A percentile compares a stretch with the other conserved stretches of the same genome.
These are phyloP conservation scores for Scaptomyza pallida DNA, from an alignment of 1,140 invertebrate genomes.

Conservation along the genomic window DNA sequence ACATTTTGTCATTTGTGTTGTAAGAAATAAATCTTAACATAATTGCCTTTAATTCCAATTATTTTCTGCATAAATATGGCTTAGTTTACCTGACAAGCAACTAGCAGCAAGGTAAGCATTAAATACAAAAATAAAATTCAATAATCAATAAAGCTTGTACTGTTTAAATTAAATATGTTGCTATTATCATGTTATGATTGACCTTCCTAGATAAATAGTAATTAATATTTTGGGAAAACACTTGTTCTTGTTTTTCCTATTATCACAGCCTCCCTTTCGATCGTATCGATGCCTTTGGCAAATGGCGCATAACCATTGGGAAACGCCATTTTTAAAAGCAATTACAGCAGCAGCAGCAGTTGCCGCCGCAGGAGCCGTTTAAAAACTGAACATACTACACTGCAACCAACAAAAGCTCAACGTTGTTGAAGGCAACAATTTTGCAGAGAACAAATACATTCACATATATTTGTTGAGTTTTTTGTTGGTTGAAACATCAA, in stretches of 20 bases:
- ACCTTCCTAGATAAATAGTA: no score
- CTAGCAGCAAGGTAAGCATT: no score
- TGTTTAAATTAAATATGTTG: no score
- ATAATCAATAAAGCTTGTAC: no score
- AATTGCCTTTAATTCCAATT: no score
- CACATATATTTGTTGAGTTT: neutral
- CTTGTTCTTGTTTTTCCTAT: neutral
- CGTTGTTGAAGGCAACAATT: constrained; percentile 7
- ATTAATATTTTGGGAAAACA: no score
- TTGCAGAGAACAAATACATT: constrained; percentile 19
- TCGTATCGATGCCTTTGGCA: constrained; percentile 23
- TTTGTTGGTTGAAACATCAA: constrained; percentile 23
- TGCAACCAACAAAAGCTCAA: neutral
- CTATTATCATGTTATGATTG: no score
- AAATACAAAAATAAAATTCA: no score
- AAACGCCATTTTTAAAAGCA: constrained; percentile 61
- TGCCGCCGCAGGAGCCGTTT: constrained; percentile 27
- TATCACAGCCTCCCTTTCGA: neutral
- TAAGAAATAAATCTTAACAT: no score
- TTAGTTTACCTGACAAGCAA: no score
- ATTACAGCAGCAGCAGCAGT: constrained; percentile 46
- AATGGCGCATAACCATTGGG: constrained; percentile 58
- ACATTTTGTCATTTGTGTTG: no score
- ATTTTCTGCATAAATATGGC: no score
- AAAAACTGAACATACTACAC: constrained; percentile 30